Evolutionary conservation across 1,140 invertebrate species (phyloP), one percentile per base, ranked within the genome.

Genomic region (Pogonus chalceus): DNA sequence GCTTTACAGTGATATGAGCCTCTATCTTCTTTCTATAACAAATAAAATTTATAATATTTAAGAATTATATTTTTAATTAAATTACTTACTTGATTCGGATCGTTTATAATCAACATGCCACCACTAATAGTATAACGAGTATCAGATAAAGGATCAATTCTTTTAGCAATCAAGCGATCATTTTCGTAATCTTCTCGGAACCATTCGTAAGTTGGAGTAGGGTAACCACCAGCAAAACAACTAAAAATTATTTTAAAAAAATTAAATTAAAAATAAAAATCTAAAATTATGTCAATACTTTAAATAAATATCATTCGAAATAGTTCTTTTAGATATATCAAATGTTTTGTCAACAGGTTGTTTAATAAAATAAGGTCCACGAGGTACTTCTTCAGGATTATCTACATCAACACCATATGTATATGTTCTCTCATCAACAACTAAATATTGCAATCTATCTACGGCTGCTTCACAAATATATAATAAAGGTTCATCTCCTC

Each of bases 1-100:
- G 92, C 93, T 60, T 85, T 85, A 63, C 95, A 98, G 65, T 95
- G 90, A 72, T 96, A 97, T 20, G 83, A 82, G 14, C 91, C 90
- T 67, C 88, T 77, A 67, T 97, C 92, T 55, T 73, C 70, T 55
- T 79, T 80, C 73, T 78, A 55, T 20, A 66, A 64, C 26, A 52
- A 47, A 62, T 54, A 53, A 55, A 58, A 55, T 35, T 37, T 51
- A 31, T 51, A 49, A 47, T 24, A 55, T 51, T 35, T 7, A 9
- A 4, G 39, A 55, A 14, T 46, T 4, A 9, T 46, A 51, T 24
- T 26, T 18, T 2, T 26, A 31, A 51, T 35, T 55, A 12, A 12
- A 52, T 14, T 26, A 56, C 24, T 65, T 66, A 79, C 76, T 66
- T 88, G 83, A 56, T 85, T 79, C n/a, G 94, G 93, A 60, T 84